These are phyloP conservation scores for Neodiprion lecontei DNA, from an alignment of 1,140 invertebrate genomes.

Conservation along the genomic window DNA sequence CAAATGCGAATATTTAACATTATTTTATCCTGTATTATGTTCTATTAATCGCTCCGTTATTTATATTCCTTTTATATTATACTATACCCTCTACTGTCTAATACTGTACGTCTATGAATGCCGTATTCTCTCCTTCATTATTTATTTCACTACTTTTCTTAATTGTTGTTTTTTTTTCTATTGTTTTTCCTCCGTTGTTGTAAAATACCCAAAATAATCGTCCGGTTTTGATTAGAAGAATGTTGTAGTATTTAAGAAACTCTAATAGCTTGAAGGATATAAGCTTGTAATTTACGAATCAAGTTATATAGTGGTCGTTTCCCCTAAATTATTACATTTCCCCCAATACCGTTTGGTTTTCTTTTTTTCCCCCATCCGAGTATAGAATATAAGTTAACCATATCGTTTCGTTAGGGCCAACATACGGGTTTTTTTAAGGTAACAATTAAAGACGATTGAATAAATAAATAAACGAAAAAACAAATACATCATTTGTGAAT, in stretches of 20 bases:
- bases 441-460: neutral
- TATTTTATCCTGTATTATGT: neutral
- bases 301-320: too few species aligned
- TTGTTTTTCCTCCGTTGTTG: too few species aligned
- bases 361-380: neutral
- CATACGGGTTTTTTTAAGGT: slow-evolving; percentile 4
- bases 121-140: slow-evolving; percentile 5
- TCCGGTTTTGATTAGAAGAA: too few species aligned
- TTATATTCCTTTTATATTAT: slow-evolving; percentile 5
- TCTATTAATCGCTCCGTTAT: neutral
- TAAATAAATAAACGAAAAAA: neutral
- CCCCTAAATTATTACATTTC: too few species aligned
- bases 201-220: too few species aligned
- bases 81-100: neutral
- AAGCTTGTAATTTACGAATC: too few species aligned
- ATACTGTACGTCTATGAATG: neutral
- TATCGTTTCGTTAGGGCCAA: slow-evolving; percentile 4
- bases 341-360: neutral
- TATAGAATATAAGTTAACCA: neutral
- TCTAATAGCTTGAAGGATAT: too few species aligned
- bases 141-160: neutral
- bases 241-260: too few species aligned
- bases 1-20: neutral
- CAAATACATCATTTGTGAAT: too few species aligned
- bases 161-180: too few species aligned